Evolutionary conservation across 2,797 vertebrate species (phyloP), one percentile per base, ranked within the genome.

Genomic region (Percopsis omiscomaycus): DNA sequence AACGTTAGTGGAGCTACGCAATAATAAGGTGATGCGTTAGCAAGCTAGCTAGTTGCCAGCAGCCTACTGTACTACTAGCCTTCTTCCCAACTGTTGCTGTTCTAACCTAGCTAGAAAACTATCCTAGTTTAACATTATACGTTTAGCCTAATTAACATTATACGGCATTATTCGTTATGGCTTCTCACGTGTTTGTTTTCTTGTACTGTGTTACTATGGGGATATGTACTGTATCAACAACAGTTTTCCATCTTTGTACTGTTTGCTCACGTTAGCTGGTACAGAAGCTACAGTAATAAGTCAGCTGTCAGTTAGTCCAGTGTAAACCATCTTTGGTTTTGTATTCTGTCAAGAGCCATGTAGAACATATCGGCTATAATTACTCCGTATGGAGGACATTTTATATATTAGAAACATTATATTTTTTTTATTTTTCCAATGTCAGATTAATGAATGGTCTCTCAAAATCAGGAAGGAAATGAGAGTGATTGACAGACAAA

Each of bases 401-500:
- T 42, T 37, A 37, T 37, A 37, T 37, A 8, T 37, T 42, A 42
- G 6, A 37, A 6, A 37, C 9, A 32, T 37, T 55, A 55, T 37
- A 6, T 32, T 32, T 55, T n/a, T 16, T 42, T 6, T 42, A 42
- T 9, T 37, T 42, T 6, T 79, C 0, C 75, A 22, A 37, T 85
- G 82, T 51, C 83, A 99, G 97, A 91, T 99, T 65, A 94, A 92
- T 81, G 97, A 99, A 76, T 99, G 97, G 96, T 94, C 94, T 49
- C 73, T 82, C 27, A 93, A 91, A 83, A 92, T 94, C 61, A 89
- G 90, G 66, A 98, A 95, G 86, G 97, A 99, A 89, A 95, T 96
- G 93, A 93, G 98, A 80, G 90, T 94, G 77, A 93, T 98, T 85
- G 98, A 99, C 86, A 94, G 95, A 89, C 98, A 99, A 89, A 98